Evolutionary conservation across 2,113 vertebrate species (phyloP).

Genomic region (Amia ocellicauda): DNA sequence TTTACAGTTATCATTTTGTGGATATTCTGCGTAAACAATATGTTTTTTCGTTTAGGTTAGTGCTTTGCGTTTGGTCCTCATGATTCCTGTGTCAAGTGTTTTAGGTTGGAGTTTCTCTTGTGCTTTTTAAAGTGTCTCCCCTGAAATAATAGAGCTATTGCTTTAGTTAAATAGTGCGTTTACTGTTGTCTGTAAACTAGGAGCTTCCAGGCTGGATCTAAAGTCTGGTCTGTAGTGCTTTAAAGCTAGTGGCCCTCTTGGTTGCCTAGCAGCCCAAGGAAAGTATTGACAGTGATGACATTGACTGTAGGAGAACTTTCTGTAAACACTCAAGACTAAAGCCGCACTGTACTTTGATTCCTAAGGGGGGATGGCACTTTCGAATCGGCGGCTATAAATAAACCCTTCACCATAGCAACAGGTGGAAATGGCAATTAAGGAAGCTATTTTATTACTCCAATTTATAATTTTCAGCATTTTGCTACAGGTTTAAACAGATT

Average conservation of each 20-base stretch:
- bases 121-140: too few species aligned
- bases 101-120: too few species aligned
- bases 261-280: slow-evolving; percentile 57
- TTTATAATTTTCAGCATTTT: too few species aligned
- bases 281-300: slow-evolving; percentile 46
- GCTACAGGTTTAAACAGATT: too few species aligned
- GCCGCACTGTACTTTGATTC: slow-evolving; percentile 35
- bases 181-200: too few species aligned
- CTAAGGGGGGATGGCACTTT: slow-evolving; percentile 21
- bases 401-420: slow-evolving; percentile 15
- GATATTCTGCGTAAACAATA: too few species aligned
- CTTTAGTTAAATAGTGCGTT: too few species aligned
- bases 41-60: too few species aligned
- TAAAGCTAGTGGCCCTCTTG: slow-evolving; percentile 14
- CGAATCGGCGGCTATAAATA: slow-evolving; percentile 53
- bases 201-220: not conserved
- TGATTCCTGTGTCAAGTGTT: too few species aligned
- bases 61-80: too few species aligned
- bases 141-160: too few species aligned
- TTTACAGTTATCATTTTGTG: too few species aligned
- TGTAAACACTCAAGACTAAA: slow-evolving; percentile 51
- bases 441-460: not conserved
- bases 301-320: slow-evolving; percentile 43
- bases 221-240: not conserved
- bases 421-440: not conserved